phyloP scores from a whole-genome alignment of 2,888 invertebrate genomes.

The Sesamia inferens region DNA sequence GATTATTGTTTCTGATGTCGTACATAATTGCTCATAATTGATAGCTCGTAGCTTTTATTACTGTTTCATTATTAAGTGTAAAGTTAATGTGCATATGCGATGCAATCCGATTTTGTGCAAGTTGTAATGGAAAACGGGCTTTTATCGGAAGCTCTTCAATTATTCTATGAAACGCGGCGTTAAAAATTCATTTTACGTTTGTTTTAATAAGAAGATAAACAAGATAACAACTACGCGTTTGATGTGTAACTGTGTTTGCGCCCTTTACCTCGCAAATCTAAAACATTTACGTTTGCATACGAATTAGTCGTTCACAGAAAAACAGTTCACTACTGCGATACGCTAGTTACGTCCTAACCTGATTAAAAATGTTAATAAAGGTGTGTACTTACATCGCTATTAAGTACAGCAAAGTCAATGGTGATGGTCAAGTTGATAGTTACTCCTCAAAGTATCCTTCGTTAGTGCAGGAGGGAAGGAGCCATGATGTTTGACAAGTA shows the following conservation, averaged over 20 bases:
- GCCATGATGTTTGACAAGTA: slow-evolving; percentile 67
- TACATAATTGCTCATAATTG: slow-evolving; percentile 56
- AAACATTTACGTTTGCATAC: slow-evolving; percentile 18
- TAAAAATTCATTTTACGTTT: slow-evolving; percentile 26
- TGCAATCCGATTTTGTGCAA: slow-evolving; percentile 34
- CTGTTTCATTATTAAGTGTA: slow-evolving; percentile 52
- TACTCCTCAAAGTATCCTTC: slow-evolving; percentile 72
- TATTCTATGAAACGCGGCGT: slow-evolving; percentile 30
- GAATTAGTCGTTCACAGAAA: slow-evolving; percentile 42
- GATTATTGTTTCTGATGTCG: slow-evolving; percentile 67
- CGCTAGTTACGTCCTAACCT: slow-evolving; percentile 43
- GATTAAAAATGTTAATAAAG: slow-evolving; percentile 64
- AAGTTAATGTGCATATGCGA: slow-evolving; percentile 40
- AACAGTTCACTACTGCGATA: slow-evolving; percentile 27
- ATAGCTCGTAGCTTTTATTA: slow-evolving; percentile 55
- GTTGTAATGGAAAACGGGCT: slow-evolving; percentile 26
- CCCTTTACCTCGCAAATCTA: slow-evolving; percentile 3
- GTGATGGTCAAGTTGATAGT: slow-evolving; percentile 49
- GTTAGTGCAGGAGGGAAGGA: slow-evolving; percentile 67
- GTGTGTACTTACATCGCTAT: slow-evolving; percentile 65
- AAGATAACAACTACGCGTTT: neutral
- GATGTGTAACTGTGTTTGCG: neutral
- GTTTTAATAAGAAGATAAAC: slow-evolving; percentile 5
- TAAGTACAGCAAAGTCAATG: slow-evolving; percentile 61
- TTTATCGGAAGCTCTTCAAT: slow-evolving; percentile 41